phyloP scores from a whole-genome alignment of 2,888 invertebrate genomes.

The Graphium colonna region DNA sequence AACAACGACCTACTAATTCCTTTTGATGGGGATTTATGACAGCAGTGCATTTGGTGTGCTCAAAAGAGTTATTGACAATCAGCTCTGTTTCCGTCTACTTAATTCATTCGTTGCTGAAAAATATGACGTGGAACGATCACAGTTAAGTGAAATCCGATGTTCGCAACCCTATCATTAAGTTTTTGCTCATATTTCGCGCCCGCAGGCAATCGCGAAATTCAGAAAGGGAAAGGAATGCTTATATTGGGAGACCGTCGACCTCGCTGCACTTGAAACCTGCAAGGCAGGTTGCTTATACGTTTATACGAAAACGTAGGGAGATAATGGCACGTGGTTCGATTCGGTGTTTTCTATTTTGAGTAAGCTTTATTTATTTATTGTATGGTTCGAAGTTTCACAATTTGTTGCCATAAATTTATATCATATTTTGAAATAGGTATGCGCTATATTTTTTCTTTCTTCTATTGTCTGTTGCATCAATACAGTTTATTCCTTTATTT shows the following conservation, averaged over 20 bases:
- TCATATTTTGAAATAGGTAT: too few species aligned
- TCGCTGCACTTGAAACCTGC: conserved; percentile 36
- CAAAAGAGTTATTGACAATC: conserved; percentile 33
- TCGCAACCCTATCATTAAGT: conserved; percentile 41
- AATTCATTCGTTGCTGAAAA: conserved; percentile 41
- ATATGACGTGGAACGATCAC: conserved; percentile 38
- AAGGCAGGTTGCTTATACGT: conserved; percentile 26
- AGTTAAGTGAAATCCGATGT: conserved; percentile 48
- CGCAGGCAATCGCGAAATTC: conserved; percentile 47
- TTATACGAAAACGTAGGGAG: conserved; percentile 18
- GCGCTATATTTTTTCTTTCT: too few species aligned
- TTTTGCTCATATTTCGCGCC: conserved; percentile 51
- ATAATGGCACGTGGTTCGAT: conserved; percentile 22
- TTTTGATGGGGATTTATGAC: conserved; percentile 57
- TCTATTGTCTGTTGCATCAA: too few species aligned
- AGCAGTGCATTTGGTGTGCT: conserved; percentile 52
- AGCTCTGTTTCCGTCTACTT: not conserved
- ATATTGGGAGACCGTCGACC: conserved; percentile 53
- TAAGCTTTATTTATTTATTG: not conserved
- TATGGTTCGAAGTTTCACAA: too few species aligned
- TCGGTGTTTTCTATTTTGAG: not conserved
- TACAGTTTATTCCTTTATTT: too few species aligned
- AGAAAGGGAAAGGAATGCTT: conserved; percentile 50
- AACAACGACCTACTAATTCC: conserved; percentile 53
- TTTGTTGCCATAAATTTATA: too few species aligned